A percentile compares a stretch with the other conserved stretches of the same genome.
phyloP scores from a whole-genome alignment of 2,797 vertebrate genomes.

The Sebastes nivosus region DNA sequence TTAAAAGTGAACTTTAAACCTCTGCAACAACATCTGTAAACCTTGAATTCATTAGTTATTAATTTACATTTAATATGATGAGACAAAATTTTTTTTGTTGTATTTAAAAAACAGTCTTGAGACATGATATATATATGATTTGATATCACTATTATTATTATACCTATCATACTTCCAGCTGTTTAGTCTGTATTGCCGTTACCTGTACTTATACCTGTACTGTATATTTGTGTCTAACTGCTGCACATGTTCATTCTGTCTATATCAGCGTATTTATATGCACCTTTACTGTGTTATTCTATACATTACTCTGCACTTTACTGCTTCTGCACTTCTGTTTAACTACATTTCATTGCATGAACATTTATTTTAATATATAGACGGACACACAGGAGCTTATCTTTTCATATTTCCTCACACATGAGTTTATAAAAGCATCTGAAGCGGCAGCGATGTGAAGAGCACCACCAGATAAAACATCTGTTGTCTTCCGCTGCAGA shows the following conservation, averaged over 20 bases:
- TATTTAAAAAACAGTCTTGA: too few relatives aligned
- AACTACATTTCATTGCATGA: neutral
- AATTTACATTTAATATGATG: neutral
- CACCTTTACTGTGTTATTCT: too few relatives aligned
- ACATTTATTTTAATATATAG: neutral
- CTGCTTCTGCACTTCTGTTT: neutral
- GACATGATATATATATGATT: neutral
- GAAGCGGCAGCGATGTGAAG: neutral
- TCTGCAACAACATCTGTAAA: too few relatives aligned
- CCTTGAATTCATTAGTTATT: neutral
- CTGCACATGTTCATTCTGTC: neutral
- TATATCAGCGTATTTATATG: too few relatives aligned
- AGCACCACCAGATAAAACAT: slow-evolving; percentile 4
- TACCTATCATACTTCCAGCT: neutral
- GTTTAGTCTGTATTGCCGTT: neutral
- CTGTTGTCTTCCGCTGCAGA: neutral
- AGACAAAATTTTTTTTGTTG: too few relatives aligned
- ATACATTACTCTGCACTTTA: neutral
- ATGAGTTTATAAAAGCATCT: neutral
- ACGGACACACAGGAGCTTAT: neutral
- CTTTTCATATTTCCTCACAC: too few relatives aligned
- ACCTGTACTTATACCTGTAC: neutral
- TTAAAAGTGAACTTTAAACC: neutral
- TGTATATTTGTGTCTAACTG: neutral
- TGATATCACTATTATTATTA: neutral